A percentile compares a stretch with the other conserved stretches of the same genome.
These are phyloP conservation scores for Mergus octosetaceus DNA, from an alignment of 2,797 vertebrate species.

Conservation along the genomic window DNA sequence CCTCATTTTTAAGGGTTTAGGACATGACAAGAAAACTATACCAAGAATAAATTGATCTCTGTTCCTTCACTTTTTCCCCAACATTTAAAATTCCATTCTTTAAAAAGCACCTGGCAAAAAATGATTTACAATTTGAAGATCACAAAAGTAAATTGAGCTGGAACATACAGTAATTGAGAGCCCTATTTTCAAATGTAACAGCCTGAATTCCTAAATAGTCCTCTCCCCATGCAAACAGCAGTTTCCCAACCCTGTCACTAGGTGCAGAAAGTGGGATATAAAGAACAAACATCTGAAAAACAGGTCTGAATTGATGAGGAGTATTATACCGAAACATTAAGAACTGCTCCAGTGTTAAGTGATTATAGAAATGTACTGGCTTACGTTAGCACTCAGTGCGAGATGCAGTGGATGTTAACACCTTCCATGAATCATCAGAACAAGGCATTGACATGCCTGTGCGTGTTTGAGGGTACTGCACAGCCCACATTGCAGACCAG, in stretches of 20 bases:
- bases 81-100: not conserved
- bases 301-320: not conserved
- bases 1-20: constrained; percentile 22
- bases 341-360: not conserved
- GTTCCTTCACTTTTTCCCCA: rapidly evolving
- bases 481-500: not conserved
- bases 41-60: constrained; percentile 3
- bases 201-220: not conserved
- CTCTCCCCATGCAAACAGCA: not conserved
- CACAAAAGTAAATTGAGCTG: not conserved
- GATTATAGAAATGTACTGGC: not conserved
- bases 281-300: not conserved
- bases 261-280: not conserved
- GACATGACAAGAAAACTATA: not conserved
- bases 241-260: not conserved
- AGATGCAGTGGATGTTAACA: not conserved
- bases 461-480: not conserved
- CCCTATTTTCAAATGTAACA: not conserved
- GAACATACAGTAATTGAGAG: not conserved
- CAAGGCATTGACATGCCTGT: not conserved
- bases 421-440: not conserved
- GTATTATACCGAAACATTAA: not conserved
- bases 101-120: not conserved
- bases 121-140: not conserved
- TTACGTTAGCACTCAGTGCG: not conserved